Conservation (phyloP, 2,797 vertebrate genomes). For the Bufotes viridis region DNA sequence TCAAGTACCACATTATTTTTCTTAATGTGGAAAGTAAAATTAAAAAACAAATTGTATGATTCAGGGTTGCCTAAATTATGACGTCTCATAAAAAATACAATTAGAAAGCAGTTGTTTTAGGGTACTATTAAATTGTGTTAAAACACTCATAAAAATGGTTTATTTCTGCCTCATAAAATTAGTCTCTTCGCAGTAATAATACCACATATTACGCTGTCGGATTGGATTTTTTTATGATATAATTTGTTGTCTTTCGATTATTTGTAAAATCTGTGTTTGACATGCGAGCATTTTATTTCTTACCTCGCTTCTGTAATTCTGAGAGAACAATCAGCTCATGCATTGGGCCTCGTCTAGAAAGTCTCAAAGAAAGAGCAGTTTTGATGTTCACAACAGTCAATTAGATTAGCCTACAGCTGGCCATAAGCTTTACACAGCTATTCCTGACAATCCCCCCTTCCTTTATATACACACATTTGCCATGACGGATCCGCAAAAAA, state of each 20-base stretch:
- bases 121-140: constrained; percentile 58
- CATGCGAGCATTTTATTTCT: neutral
- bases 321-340: neutral
- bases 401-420: neutral
- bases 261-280: constrained; percentile 5
- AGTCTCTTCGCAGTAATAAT: constrained; percentile 38
- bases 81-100: constrained; percentile 56
- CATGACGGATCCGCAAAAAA: too few relatives aligned
- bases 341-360: neutral
- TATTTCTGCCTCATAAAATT: constrained; percentile 46
- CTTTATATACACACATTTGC: too few relatives aligned
- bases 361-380: neutral
- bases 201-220: constrained; percentile 20
- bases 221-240: constrained; percentile 30
- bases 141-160: constrained; percentile 57
- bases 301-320: neutral
- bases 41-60: constrained; percentile 47
- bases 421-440: neutral
- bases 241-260: neutral
- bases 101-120: constrained; percentile 56
- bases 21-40: constrained; percentile 49
- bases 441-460: too few relatives aligned
- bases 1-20: constrained; percentile 34
- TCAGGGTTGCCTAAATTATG: constrained; percentile 47
- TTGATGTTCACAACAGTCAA: neutral